phyloP scores from a whole-genome alignment of 2,113 vertebrate species.

The Ardeotis arabs region DNA sequence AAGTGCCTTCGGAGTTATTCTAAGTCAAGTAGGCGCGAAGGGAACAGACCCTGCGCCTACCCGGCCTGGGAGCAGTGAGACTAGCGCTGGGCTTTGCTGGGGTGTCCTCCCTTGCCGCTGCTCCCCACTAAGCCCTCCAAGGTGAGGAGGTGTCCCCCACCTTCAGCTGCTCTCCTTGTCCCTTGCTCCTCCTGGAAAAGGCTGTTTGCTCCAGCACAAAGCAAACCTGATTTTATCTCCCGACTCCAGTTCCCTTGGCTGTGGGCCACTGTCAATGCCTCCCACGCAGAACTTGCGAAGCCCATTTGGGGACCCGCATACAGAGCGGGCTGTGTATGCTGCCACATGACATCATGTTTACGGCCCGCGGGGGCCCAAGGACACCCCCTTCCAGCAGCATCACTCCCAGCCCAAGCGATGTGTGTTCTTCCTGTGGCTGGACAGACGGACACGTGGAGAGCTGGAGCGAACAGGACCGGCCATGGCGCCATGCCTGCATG shows the following conservation, averaged over 20 bases:
- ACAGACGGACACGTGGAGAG: rapidly evolving
- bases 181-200: slow-evolving; percentile 1
- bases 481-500: background rate
- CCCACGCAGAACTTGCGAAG: slow-evolving; percentile 64
- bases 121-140: background rate
- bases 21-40: slow-evolving; percentile 56
- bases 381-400: background rate
- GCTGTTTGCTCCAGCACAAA: slow-evolving; percentile 63
- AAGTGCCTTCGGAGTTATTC: slow-evolving; percentile 64
- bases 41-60: background rate
- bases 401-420: background rate
- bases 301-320: slow-evolving; percentile 23
- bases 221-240: slow-evolving; percentile 74
- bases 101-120: background rate
- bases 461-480: background rate
- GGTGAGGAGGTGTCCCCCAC: background rate
- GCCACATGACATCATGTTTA: slow-evolving; percentile 62
- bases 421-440: background rate
- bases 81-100: background rate
- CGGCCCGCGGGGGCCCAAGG: slow-evolving; percentile 31
- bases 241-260: slow-evolving; percentile 62
- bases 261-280: slow-evolving; percentile 49
- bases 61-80: background rate
- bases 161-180: background rate
- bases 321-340: slow-evolving; percentile 38